Base-by-base conservation (phyloP, 2,113 vertebrate genomes). In the Neogobius melanostomus region DNA sequence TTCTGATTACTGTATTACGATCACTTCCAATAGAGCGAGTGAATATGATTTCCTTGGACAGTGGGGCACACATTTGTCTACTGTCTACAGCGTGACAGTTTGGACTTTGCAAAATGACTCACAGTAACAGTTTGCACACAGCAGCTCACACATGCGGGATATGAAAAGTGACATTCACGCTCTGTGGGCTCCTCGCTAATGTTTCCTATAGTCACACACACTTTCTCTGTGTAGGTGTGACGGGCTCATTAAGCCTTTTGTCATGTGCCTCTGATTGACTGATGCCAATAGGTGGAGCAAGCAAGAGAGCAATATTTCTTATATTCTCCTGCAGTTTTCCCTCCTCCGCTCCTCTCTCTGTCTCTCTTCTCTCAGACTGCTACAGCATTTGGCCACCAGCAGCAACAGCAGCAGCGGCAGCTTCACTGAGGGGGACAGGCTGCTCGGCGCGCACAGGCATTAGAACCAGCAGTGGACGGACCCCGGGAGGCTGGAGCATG, bases 351-450 rank as follows among this genome's bases (percentile, higher is more conserved):
- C 43, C 43, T 17, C 63, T 56, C 50, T 64, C 64, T 71, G 62
- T 50, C 68, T 54, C 75, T 67, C 49, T 67, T 68, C 70, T 52
- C 73, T 74, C 74, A 70, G 67, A 49, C 87, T 72, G 79, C 85
- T 76, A 86, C 75, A 84, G 83, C 86, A 81, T 88, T 83, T 74
- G 74, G 4, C 54, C 85, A 74, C 79, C 75, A 71, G 74, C 64
- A 46, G 82, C 86, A 79, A 79, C 69, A 70, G 72, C 66, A 73
- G 80, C 74, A 72, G 74, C 64, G 78, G 81, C 72, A 71, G 73
- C 65, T 72, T 78, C 77, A 79, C 71, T 70, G 76, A 79, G 77
- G 68, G 56, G 69, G 76, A 63, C 59, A 75, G 82, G 78, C 65
- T 77, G 64, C 70, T 72, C 64, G 49, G 70, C 54, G 54, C 68